A percentile compares a stretch with the other conserved stretches of the same genome.
Evolutionary conservation across 2,888 invertebrate genomes (phyloP).

Genomic region (Litoditis marina): DNA sequence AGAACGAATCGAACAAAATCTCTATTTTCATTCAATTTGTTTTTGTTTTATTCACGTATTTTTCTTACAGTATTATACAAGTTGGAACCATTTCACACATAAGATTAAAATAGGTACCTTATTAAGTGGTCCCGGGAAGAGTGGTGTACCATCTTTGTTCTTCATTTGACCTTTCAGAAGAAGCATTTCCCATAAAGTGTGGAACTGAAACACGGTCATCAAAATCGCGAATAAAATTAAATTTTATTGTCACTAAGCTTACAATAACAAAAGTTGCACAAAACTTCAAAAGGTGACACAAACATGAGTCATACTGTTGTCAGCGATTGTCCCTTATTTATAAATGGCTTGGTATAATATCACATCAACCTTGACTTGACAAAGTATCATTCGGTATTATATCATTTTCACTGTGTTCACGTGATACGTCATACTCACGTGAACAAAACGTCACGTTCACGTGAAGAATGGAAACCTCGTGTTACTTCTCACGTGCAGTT

Average conservation of each 20-base stretch:
- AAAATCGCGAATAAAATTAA: too few species aligned
- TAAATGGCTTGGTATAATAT: not conserved
- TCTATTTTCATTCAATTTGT: too few species aligned
- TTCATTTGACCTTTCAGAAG: conserved; percentile 69
- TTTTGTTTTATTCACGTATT: too few species aligned
- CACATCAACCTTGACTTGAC: too few species aligned
- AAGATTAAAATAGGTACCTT: too few species aligned
- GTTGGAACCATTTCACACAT: too few species aligned
- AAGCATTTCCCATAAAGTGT: conserved; percentile 73
- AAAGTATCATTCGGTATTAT: not conserved
- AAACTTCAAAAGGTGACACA: not conserved
- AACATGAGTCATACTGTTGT: not conserved
- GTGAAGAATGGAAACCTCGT: conserved; percentile 6
- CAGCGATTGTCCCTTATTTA: too few species aligned
- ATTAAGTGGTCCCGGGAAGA: conserved; percentile 46
- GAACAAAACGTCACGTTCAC: not conserved
- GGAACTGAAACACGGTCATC: conserved; percentile 72
- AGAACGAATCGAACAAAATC: too few species aligned
- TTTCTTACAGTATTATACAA: too few species aligned
- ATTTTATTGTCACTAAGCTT: not conserved
- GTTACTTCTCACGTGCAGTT: not conserved
- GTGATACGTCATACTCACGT: not conserved
- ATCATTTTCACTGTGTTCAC: not conserved
- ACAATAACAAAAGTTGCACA: not conserved
- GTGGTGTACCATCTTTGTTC: conserved; percentile 46